phyloP scores from a whole-genome alignment of 2,113 vertebrate genomes.

The Cercopithecus mona region DNA sequence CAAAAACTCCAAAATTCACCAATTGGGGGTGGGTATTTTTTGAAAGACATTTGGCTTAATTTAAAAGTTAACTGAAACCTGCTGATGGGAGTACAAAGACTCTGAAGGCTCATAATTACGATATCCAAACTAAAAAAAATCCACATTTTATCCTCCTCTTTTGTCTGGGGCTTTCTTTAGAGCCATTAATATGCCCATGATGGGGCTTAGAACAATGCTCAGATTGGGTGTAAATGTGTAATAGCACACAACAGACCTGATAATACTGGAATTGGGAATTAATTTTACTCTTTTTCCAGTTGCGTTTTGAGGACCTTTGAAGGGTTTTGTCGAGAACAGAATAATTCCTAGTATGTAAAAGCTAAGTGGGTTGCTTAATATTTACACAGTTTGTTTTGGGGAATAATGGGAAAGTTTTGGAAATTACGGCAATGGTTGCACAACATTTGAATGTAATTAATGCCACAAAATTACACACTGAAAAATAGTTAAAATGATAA shows the following conservation, averaged over 20 bases:
- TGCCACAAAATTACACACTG: background rate
- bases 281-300: constrained; percentile 28
- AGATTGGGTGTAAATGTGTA: background rate
- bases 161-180: constrained; percentile 33
- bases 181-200: background rate
- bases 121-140: background rate
- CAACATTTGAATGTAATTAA: constrained; percentile 31
- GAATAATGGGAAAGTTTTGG: background rate
- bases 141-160: background rate
- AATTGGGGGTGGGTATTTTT: background rate
- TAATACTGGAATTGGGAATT: background rate
- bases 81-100: background rate
- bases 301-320: background rate
- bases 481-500: constrained; percentile 20
- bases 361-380: background rate
- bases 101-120: background rate
- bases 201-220: background rate
- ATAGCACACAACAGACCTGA: background rate
- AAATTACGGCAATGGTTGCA: background rate
- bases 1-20: background rate
- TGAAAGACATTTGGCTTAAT: constrained; percentile 27
- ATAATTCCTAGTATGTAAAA: background rate
- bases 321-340: constrained; percentile 33
- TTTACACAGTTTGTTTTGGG: background rate
- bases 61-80: constrained; percentile 54